phyloP scores from a whole-genome alignment of 2,797 vertebrate species.

The Sciurus carolinensis region DNA sequence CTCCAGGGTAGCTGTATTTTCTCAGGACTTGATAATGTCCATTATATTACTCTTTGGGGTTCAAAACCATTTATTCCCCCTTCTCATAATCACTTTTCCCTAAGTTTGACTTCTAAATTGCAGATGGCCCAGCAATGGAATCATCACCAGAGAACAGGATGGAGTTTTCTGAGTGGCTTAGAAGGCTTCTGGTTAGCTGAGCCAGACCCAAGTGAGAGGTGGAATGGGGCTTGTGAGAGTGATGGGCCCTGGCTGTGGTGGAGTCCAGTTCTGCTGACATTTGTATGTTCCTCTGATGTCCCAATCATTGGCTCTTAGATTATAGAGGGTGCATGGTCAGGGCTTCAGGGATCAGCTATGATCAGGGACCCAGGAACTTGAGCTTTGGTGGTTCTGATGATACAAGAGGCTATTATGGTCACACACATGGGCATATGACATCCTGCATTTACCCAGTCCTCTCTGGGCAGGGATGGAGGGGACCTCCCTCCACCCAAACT shows the following conservation, averaged over 20 bases:
- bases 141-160: no score
- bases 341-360: neutral
- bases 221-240: no score
- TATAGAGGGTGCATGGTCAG: neutral
- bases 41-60: rapidly evolving
- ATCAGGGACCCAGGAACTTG: no score
- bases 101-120: neutral
- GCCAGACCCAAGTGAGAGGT: neutral
- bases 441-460: neutral
- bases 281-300: neutral
- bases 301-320: neutral
- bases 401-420: neutral
- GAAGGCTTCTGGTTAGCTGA: neutral
- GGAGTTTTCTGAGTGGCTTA: neutral
- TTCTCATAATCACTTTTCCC: neutral
- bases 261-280: neutral
- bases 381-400: neutral
- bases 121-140: neutral
- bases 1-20: neutral
- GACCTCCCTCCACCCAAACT: neutral
- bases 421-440: rapidly evolving
- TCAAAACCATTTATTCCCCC: neutral
- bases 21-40: neutral
- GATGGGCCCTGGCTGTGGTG: neutral
- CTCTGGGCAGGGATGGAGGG: neutral